Base-by-base conservation (phyloP, 2,888 invertebrate species). In the Spialia ferax region DNA sequence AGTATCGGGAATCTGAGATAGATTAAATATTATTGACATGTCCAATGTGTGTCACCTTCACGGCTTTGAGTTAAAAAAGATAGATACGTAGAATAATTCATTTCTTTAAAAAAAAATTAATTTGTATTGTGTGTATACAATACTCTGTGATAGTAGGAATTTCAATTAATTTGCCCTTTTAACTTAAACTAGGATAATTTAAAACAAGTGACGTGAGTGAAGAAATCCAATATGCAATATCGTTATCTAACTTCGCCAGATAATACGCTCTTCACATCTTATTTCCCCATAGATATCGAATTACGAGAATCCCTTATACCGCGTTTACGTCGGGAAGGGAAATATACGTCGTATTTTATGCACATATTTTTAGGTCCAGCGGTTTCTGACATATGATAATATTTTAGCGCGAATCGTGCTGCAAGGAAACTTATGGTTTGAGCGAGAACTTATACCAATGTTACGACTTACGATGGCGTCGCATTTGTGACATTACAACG, bases 291-390 rank as follows among this genome's bases (percentile, higher is more conserved):
- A 42, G 42, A 59, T 59, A 42, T 23, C 15, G 42, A 23, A 59
- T 23, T 23, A 42, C 15, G 35, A 23, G 13, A 15, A 48, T 60
- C 45, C 60, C 60, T 60, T 60, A 60, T 38, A 18, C 45, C 26
- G 29, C 60, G 10, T 61, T 50, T 50, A 35, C n/a, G 22, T 32
- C 32, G 10, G 11, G 11, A 20, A 20, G 8, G 20, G 20, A 61
- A 20, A 32, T 32, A 29, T 50, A 35, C 15, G 52, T 32, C 29
- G 42, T 56, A 64, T 64, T 32, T 56, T 64, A 56, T 56, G 48
- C 56, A 64, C 56, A 56, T 62, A 62, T 65, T 59, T 63, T 65
- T 65, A 57, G 35, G 50, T 65, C 65, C 65, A 65, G 26, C 59
- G 48, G 50, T n/a, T 38, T 26, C 23, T 65, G 50, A 52, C 35